Evolutionary conservation across 2,888 invertebrate species (phyloP), one percentile per base, ranked within the genome.

Genomic region (Parasteatoda lunata): DNA sequence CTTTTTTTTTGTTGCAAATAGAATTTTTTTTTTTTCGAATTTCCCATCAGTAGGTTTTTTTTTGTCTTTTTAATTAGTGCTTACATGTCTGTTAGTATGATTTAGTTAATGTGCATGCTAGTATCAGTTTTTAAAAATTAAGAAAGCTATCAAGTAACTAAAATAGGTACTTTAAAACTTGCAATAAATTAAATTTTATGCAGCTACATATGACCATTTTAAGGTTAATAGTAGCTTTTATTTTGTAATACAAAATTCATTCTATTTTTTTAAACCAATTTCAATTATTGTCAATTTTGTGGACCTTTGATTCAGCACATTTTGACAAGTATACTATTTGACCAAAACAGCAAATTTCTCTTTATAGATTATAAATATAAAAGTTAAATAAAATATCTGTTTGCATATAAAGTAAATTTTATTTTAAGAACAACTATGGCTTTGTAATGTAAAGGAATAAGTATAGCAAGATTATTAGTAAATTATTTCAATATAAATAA

Each of bases 171-270:
- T 13, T n/a, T 68, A 6, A 68, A 68, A 68, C 15, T 30, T 9
- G 9, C 30, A 8, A n/a, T 8, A 4, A 8, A 9, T 13, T 48
- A 9, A 4, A 8, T 47, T 48, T 70, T 2, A 45, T 3, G 5
- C 8, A 66, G 30, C 15, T n/a, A 15, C 30, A n/a, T 30, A 5
- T 6, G 30, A 69, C 3, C 3, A 45, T 6, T 51, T n/a, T 2
- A n/a, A 51, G 0, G 7, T 4, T 4, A 54, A 54, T 73, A 5
- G 6, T 45, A 7, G 13, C 70, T 90, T 91, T 80, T 1, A 3
- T 49, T 64, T 51, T 48, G 0, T 30, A 54, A 47, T 11, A 45
- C 59, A 64, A 47, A n/a, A 47, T 75, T 3, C 13, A 5, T 13
- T 70, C 13, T 47, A 47, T 70, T n/a, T 30, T 1, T 30, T 30